Evolutionary conservation across 30 jellyfish, hydroid and myxozoan species (phyloP), one percentile per base, ranked within the genome.

Genomic region (Sanderia malayensis): DNA sequence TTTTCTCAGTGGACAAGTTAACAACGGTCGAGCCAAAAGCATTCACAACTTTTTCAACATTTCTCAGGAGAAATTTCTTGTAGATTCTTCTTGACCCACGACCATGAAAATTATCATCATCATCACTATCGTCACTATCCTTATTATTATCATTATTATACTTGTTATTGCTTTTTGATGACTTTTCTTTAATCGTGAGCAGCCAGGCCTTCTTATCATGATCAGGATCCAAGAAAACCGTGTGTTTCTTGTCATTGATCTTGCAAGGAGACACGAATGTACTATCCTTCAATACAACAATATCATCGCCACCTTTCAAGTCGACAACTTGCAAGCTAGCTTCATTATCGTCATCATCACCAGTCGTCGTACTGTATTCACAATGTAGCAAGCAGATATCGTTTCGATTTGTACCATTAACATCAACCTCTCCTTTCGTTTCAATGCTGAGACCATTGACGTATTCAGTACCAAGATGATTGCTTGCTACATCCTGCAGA

Each of bases 11-110:
- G 11, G 73, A 17, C 9, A 78, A 44, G 31, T 78, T 67, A 0
- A 65, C 76, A 2, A 78, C 70, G 27, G 70, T 9, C 1, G 89
- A 78, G 20, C 89, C 89, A 37, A 78, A 78, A 11, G 89, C 89
- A 57, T 78, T 78, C 17, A 78, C 63, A 32, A 78, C 55, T 69
- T 23, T 53, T 52, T 78, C 89, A 31, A 78, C 82, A 45, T 70
- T 61, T 26, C 37, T 65, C 67, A 78, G 70, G 0, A 78, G 41
- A 37, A 64, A 78, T 34, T 45, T 49, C n/a, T n/a, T n/a, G n/a
- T n/a, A n/a, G n/a, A n/a, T n/a, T n/a, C n/a, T n/a, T n/a, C n/a
- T n/a, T n/a, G n/a, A n/a, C n/a, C n/a, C n/a, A n/a, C n/a, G n/a
- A n/a, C n/a, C n/a, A n/a, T n/a, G n/a, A n/a, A n/a, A n/a, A n/a